Conservation (phyloP, 2,888 invertebrate genomes). For the Eristalis intricaria region DNA sequence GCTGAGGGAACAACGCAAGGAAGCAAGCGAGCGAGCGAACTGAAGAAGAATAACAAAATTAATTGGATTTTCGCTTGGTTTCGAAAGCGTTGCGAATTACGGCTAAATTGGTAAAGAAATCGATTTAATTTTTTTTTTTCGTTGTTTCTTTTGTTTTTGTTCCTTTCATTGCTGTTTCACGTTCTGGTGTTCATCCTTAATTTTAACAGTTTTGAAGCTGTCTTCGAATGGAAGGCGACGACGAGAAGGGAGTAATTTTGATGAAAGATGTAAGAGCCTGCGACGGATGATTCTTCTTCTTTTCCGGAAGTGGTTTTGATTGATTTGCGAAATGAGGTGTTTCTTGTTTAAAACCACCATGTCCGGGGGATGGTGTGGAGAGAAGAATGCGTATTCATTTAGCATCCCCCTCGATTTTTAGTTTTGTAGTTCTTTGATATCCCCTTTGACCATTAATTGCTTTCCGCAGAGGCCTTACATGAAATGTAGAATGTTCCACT, state of each 20-base stretch:
- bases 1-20: too few relatives aligned
- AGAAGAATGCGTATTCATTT: too few relatives aligned
- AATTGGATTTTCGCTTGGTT: conserved; percentile 69
- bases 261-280: not conserved
- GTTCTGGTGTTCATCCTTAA: not conserved
- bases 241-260: not conserved
- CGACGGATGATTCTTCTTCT: not conserved
- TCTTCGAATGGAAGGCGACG: not conserved
- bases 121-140: not conserved
- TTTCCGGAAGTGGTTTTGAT: too few relatives aligned
- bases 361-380: too few relatives aligned
- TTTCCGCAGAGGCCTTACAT: too few relatives aligned
- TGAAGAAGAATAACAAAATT: conserved; percentile 54
- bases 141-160: not conserved
- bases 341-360: too few relatives aligned
- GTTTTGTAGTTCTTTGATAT: too few relatives aligned
- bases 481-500: too few relatives aligned
- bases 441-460: too few relatives aligned
- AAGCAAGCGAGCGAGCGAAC: not conserved
- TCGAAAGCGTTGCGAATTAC: conserved; percentile 57
- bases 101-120: not conserved
- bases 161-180: not conserved
- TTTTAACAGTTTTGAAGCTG: not conserved
- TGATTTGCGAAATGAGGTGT: too few relatives aligned
- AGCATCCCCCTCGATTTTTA: too few relatives aligned